Base-by-base conservation (phyloP, 2,797 vertebrate species). In the Agapornis canus region DNA sequence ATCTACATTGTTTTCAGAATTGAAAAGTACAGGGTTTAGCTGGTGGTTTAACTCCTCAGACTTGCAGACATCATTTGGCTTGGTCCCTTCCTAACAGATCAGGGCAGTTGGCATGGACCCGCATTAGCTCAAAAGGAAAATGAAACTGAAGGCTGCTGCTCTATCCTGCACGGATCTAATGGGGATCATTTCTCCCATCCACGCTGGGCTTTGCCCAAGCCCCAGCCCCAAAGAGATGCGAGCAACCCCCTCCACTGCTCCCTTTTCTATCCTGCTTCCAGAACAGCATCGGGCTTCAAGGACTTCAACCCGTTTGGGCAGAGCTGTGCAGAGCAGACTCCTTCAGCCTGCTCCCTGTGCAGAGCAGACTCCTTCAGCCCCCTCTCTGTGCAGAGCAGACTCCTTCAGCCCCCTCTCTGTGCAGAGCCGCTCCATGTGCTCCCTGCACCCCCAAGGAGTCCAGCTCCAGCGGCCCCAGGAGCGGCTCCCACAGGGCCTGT, bases 291-390 rank as follows among this genome's bases (percentile, higher is more conserved):
- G 52, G 80, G 87, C 4, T 95, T 89, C 92, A 73, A 95, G 96
- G 96, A 85, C 89, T 92, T 51, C 12, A 60, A 89, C 72, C 10
- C 4, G 56, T 93, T 93, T 66, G 92, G 94, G 95, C 96, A 97
- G 95, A 91, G 89, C 90, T 5, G 45, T 49, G 88, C 37, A 47
- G 64, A 91, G 40, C 70, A 64, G 45, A 7, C 85, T 95, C 89
- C 19, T 93, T 96, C 25, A 63, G 89, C 51, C 21, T 32, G 31
- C 84, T 32, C 51, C 5, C 47, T 35, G 52, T 7, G 37, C 82
- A 3, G 82, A 37, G 76, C 18, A 64, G 45, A 7, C 85, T 95
- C 89, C 19, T 93, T 96, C 25, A 63, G 89, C 51, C 21, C n/a
- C 27, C 84, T 32, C 51, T 5, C 90, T 5, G 45, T 49, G 88